Base-by-base conservation (phyloP, 2,113 vertebrate species). In the Vidua chalybeata region DNA sequence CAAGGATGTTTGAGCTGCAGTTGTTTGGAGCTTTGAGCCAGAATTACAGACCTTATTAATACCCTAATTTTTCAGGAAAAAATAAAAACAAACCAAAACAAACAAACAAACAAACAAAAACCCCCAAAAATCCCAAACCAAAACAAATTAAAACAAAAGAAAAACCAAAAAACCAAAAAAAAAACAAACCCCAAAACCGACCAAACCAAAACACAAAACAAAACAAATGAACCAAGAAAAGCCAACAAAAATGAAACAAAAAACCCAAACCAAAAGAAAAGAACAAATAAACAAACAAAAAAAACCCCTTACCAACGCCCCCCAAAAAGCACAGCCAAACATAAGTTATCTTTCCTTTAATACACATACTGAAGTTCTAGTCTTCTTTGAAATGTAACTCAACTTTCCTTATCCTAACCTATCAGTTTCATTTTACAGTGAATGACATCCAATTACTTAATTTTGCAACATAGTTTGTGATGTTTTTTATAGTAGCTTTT, bases 301-400 rank as follows among this genome's bases (percentile, higher is more conserved):
- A 59, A 20, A 28, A 43, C 10, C 1, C 5, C 13, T 6, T 22
- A 67, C 7, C 4, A 58, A 6, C 7, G 1, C 3, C 6, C 9
- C 2, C 4, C 2, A 26, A 39, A 71, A 58, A 26, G 5, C 13
- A 54, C 10, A 22, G 64, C 15, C 6, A 54, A 43, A 22, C 22
- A 41, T 31, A 64, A n/a, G 12, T 55, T 59, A 10, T 8, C 9
- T 52, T 83, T 58, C n/a, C 2, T 12, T 72, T 76, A 68, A 69
- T 33, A 5, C 11, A 45, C 8, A 4, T 43, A 31, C 6, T 73
- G 48, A 67, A 49, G 4, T 59, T 71, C 17, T 58, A 62, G 6
- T 13, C 13, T 67, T 58, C 23, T 45, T 82, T 22, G 54, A 81
- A 91, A 74, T 52, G 5, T 30, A 45, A 35, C 33, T 72, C 1